These are phyloP conservation scores for Heliconius hortense DNA, from an alignment of 2,888 invertebrate genomes.

Conservation along the genomic window DNA sequence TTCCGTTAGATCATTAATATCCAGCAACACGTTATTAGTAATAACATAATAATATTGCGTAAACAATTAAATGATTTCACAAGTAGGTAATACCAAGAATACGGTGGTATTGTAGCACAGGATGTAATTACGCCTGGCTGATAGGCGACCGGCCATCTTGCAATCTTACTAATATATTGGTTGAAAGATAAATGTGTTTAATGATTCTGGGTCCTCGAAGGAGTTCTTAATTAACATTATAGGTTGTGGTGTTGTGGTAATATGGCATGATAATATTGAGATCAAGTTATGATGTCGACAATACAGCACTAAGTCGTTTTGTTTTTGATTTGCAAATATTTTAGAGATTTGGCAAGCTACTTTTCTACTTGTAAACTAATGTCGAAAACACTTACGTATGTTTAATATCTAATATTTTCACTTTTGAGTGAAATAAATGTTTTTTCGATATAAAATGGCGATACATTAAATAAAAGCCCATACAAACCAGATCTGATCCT, in stretches of 20 bases:
- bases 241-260: constrained; percentile 24
- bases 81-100: constrained; percentile 25
- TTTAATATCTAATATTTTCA: too few relatives aligned
- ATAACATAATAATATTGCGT: constrained; percentile 16
- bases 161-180: constrained; percentile 39
- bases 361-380: too few relatives aligned
- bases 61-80: constrained; percentile 37
- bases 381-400: too few relatives aligned
- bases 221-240: constrained; percentile 37
- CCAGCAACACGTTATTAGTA: constrained; percentile 19
- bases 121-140: constrained; percentile 36
- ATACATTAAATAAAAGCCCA: neutral
- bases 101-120: constrained; percentile 35
- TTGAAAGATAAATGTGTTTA: constrained; percentile 40
- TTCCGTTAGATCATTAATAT: constrained; percentile 10
- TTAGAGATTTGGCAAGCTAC: neutral
- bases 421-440: neutral
- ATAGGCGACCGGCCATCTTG: constrained; percentile 35
- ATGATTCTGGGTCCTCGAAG: constrained; percentile 32
- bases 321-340: neutral
- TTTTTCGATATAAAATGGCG: neutral
- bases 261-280: neutral
- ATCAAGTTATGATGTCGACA: neutral
- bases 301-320: neutral
- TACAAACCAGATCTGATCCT: neutral